Percentiles rank a stretch among this genome's conserved stretches.
Conservation (phyloP, 2,797 vertebrate genomes). For the Oryzias sinensis region DNA sequence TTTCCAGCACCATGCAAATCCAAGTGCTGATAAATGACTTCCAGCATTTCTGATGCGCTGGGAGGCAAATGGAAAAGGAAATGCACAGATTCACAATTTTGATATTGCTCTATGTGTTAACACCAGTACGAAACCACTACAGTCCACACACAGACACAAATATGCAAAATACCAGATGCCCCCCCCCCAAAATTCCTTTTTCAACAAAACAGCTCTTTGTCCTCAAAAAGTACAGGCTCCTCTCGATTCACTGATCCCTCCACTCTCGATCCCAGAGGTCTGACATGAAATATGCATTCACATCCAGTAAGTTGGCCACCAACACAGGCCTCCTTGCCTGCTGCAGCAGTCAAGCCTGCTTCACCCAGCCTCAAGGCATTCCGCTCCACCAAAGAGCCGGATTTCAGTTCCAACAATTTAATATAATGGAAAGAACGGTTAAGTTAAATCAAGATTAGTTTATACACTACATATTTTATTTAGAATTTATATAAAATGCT, state of each 20-base stretch:
- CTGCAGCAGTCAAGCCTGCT: slow-evolving; percentile 25
- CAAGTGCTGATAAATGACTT: slow-evolving; percentile 33
- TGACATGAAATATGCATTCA: slow-evolving; percentile 70
- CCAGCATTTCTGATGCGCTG: slow-evolving; percentile 14
- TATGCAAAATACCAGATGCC: slow-evolving; percentile 12
- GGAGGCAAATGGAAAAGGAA: slow-evolving; percentile 13
- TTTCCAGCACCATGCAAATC: slow-evolving; percentile 18
- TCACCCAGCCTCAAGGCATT: slow-evolving; percentile 11
- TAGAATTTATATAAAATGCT: too few species aligned
- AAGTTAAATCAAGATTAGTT: too few species aligned
- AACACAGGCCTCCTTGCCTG: slow-evolving; percentile 39
- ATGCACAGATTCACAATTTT: slow-evolving; percentile 1
- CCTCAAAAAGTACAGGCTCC: slow-evolving; percentile 28
- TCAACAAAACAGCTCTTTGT: slow-evolving; percentile 13
- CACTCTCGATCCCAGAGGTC: slow-evolving; percentile 38
- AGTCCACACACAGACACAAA: slow-evolving; percentile 18
- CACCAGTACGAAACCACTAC: slow-evolving; percentile 10
- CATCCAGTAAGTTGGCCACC: slow-evolving; percentile 55
- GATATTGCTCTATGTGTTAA: slow-evolving; percentile 18
- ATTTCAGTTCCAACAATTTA: slow-evolving; percentile 44
- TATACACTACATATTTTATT: too few species aligned
- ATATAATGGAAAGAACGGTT: too few species aligned
- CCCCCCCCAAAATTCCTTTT: slow-evolving; percentile 10
- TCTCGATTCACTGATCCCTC: slow-evolving; percentile 29
- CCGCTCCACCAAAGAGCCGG: slow-evolving; percentile 34